phyloP scores from a whole-genome alignment of 2,113 vertebrate species.

The Mirza zaza region DNA sequence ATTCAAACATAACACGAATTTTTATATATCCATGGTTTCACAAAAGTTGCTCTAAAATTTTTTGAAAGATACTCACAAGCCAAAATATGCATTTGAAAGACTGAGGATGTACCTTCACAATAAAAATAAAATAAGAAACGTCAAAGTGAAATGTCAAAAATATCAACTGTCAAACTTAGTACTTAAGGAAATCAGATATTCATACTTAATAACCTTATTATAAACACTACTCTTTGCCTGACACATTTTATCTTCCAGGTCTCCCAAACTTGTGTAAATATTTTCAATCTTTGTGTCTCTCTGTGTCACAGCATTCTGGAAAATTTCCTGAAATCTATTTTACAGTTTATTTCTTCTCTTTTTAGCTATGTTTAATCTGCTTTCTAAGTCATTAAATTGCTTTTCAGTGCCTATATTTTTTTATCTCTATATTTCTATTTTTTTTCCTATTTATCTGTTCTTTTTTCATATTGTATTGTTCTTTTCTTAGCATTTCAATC shows the following conservation, averaged over 20 bases:
- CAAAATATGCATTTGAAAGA: too few species aligned
- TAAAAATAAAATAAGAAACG: too few species aligned
- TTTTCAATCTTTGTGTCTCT: slow-evolving; percentile 1
- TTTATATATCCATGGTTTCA: too few species aligned
- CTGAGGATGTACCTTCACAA: too few species aligned
- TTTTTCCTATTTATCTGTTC: background rate
- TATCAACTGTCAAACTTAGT: too few species aligned
- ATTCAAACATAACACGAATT: too few species aligned
- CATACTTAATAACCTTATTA: too few species aligned
- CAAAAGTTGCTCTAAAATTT: too few species aligned
- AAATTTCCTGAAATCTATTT: slow-evolving; percentile 21
- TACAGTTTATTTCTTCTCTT: slow-evolving; percentile 7
- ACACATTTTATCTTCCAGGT: slow-evolving; percentile 23
- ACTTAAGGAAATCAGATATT: too few species aligned
- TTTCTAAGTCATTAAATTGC: slow-evolving; percentile 26
- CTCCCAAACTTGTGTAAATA: slow-evolving; percentile 4
- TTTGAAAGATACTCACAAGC: too few species aligned
- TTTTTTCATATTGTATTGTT: background rate
- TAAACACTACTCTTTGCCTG: background rate
- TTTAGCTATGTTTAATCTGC: slow-evolving; percentile 39
- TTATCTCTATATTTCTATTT: background rate
- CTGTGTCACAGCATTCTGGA: background rate
- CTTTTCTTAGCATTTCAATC: slow-evolving; percentile 22
- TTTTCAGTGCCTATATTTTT: background rate
- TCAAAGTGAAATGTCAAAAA: too few species aligned